Evolutionary conservation across 1,140 invertebrate genomes (phyloP).

Genomic region (Sycobia sp.): DNA sequence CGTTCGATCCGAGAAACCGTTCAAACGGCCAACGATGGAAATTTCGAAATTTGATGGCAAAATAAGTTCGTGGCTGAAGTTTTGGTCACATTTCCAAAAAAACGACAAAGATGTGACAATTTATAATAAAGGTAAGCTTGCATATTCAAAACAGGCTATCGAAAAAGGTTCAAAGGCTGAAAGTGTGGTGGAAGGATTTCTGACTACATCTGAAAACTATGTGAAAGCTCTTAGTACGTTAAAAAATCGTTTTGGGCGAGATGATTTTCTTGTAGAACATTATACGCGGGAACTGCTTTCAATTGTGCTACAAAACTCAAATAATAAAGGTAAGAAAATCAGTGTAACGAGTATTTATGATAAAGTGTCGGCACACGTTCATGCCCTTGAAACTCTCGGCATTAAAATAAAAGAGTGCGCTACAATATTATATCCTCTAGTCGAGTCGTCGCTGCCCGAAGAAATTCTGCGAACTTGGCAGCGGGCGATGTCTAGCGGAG

Average conservation of each 20-base stretch:
- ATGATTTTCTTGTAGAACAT: conserved; percentile 26
- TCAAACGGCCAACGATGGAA: conserved; percentile 41
- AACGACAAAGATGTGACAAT: conserved; percentile 41
- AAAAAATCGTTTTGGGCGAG: conserved; percentile 33
- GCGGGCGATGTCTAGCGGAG: too few species aligned
- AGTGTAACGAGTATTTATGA: conserved; percentile 15
- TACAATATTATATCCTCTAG: too few species aligned
- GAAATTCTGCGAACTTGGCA: conserved; percentile 39
- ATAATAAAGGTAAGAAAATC: conserved; percentile 30
- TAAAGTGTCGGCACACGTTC: background rate
- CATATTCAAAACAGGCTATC: conserved; percentile 41
- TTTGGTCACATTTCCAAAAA: conserved; percentile 46
- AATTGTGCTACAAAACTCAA: conserved; percentile 40
- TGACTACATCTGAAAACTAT: conserved; percentile 31
- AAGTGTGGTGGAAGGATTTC: conserved; percentile 41
- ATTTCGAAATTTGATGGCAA: conserved; percentile 42
- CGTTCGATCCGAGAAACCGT: conserved; percentile 10
- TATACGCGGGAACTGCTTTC: conserved; percentile 37
- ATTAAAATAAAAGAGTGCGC: too few species aligned
- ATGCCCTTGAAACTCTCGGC: too few species aligned
- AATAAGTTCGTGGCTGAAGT: conserved; percentile 44
- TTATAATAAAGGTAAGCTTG: conserved; percentile 40
- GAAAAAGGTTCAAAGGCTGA: conserved; percentile 32
- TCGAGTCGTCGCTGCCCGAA: too few species aligned
- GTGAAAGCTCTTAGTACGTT: too few species aligned